phyloP scores from a whole-genome alignment of 2,797 vertebrate species.

The Sebastes matsubarae region DNA sequence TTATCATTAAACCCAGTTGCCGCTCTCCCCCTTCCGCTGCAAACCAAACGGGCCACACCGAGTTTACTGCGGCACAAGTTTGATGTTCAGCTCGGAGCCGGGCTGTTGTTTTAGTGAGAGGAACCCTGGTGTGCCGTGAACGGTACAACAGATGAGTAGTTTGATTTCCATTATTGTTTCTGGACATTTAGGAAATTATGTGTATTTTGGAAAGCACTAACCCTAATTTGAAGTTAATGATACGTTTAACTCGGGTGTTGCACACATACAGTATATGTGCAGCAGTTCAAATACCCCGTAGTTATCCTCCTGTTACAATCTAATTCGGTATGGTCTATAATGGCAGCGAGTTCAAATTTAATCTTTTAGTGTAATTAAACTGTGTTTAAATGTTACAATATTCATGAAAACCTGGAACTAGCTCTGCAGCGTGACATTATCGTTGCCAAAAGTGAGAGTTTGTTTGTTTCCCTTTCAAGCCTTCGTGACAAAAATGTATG shows the following conservation, averaged over 20 bases:
- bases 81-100: not conserved
- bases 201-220: slow-evolving; percentile 12
- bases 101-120: not conserved
- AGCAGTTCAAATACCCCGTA: not conserved
- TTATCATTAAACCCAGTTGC: slow-evolving; percentile 71
- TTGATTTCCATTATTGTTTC: slow-evolving; percentile 21
- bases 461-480: not conserved
- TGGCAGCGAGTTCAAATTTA: not conserved
- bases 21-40: slow-evolving; percentile 26
- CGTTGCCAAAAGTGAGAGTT: not conserved
- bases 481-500: not conserved
- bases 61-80: slow-evolving; percentile 40
- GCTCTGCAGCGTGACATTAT: not conserved
- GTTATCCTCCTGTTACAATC: not conserved
- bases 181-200: slow-evolving; percentile 9
- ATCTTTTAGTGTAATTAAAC: not conserved
- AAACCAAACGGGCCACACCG: slow-evolving; percentile 27
- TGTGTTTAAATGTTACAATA: not conserved
- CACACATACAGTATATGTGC: not conserved
- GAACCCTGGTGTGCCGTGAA: not conserved
- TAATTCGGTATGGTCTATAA: not conserved
- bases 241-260: not conserved
- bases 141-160: not conserved
- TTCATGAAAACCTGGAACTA: not conserved
- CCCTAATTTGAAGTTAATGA: slow-evolving; percentile 29